phyloP scores from a whole-genome alignment of 2,888 invertebrate genomes.

The Lordiphosa andalusiaca region DNA sequence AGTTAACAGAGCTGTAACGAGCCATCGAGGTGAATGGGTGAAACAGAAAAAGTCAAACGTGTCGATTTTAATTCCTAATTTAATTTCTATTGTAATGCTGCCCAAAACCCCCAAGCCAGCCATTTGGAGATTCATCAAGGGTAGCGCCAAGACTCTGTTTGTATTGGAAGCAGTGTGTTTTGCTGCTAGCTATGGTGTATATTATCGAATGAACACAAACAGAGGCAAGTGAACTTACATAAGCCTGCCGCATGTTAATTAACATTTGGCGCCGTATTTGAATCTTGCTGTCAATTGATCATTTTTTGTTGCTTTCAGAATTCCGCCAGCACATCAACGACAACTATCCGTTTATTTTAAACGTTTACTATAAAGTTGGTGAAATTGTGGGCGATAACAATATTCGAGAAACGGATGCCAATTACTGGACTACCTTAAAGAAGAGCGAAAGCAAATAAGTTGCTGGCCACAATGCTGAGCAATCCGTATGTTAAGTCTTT shows the following conservation, averaged over 20 bases:
- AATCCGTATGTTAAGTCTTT: conserved; percentile 80
- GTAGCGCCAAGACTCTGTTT: conserved; percentile 82
- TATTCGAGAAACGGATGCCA: conserved; percentile 82
- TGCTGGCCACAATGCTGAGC: conserved; percentile 70
- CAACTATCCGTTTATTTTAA: conserved; percentile 84
- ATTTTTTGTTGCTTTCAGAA: conserved; percentile 80
- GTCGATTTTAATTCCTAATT: conserved; percentile 25
- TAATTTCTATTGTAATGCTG: conserved; percentile 84
- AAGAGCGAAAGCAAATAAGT: conserved; percentile 54
- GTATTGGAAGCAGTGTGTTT: conserved; percentile 83
- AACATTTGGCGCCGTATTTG: conserved; percentile 62
- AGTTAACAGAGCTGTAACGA: too few relatives aligned
- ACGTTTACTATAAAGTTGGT: conserved; percentile 86
- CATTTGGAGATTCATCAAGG: conserved; percentile 82
- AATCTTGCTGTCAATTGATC: background rate
- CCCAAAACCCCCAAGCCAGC: conserved; percentile 83
- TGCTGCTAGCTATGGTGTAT: conserved; percentile 84
- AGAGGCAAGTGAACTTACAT: conserved; percentile 83
- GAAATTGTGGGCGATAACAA: conserved; percentile 82
- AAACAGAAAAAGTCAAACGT: too few relatives aligned
- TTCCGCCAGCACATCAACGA: conserved; percentile 86
- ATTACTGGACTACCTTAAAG: conserved; percentile 81
- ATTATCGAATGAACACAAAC: conserved; percentile 86
- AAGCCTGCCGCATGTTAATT: conserved; percentile 26
- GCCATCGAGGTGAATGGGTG: too few relatives aligned